phyloP scores from a whole-genome alignment of 2,888 invertebrate genomes.

The Idaea straminata region DNA sequence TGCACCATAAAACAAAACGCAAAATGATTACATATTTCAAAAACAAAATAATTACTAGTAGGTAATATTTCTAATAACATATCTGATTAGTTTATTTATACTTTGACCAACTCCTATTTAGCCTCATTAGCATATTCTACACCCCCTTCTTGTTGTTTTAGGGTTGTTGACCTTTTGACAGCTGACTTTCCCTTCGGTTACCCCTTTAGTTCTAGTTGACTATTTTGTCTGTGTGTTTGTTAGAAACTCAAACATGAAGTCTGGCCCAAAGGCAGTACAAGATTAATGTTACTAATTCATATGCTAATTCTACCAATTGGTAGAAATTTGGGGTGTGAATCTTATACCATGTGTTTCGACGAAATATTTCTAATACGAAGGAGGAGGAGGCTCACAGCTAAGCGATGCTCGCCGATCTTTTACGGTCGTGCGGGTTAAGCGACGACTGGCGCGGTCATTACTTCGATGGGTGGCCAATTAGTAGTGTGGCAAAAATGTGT shows the following conservation, averaged over 20 bases:
- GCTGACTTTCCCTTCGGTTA: constrained; percentile 15
- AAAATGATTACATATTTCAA: too few relatives aligned
- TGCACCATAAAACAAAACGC: too few relatives aligned
- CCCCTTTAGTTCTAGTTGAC: constrained; percentile 23
- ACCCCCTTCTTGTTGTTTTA: constrained; percentile 28
- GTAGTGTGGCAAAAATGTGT: too few relatives aligned
- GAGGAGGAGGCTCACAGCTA: too few relatives aligned
- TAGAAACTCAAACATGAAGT: not conserved
- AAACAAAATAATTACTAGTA: too few relatives aligned
- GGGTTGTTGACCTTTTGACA: constrained; percentile 34
- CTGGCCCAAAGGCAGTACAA: not conserved
- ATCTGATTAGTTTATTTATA: not conserved
- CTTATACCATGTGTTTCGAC: not conserved
- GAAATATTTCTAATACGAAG: too few relatives aligned
- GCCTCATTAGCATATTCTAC: constrained; percentile 28
- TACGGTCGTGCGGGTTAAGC: too few relatives aligned
- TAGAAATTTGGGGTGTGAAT: not conserved
- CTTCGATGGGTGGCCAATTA: too few relatives aligned
- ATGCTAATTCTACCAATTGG: not conserved
- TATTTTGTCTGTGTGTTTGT: constrained; percentile 17
- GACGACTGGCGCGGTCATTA: too few relatives aligned
- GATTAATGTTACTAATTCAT: not conserved
- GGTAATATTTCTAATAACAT: not conserved
- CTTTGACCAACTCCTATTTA: constrained; percentile 11
- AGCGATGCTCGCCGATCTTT: too few relatives aligned